These are phyloP conservation scores for Drosophila prostipennis DNA, from an alignment of 2,888 invertebrate genomes.

Conservation along the genomic window DNA sequence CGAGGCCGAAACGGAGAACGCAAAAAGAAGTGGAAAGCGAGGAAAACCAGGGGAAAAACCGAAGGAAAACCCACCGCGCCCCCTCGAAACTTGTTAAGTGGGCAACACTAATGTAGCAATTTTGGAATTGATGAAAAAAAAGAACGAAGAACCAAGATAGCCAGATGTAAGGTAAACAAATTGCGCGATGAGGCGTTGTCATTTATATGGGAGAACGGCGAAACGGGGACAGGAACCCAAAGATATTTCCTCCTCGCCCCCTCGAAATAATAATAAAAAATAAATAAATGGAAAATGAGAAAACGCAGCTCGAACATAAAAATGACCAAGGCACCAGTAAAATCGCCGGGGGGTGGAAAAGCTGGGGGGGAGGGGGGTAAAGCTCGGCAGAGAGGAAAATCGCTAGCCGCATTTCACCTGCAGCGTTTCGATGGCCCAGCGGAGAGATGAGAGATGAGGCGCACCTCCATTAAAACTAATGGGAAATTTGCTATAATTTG, in stretches of 20 bases:
- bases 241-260: conserved; percentile 73
- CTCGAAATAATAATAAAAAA: conserved; percentile 73
- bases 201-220: conserved; percentile 64
- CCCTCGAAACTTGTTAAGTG: conserved; percentile 81
- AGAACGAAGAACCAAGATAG: conserved; percentile 6
- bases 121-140: conserved; percentile 78
- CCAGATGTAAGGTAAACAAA: conserved; percentile 79
- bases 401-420: conserved; percentile 68
- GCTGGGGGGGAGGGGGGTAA: conserved; percentile 18
- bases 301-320: conserved; percentile 62
- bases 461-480: conserved; percentile 78
- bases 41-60: conserved; percentile 16
- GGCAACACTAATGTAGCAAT: conserved; percentile 83
- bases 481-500: conserved; percentile 79
- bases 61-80: conserved; percentile 25
- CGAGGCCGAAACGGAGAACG: conserved; percentile 35
- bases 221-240: conserved; percentile 43
- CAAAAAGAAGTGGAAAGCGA: neutral
- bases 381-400: conserved; percentile 58
- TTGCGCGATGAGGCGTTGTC: conserved; percentile 83
- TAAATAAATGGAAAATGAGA: conserved; percentile 79
- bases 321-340: conserved; percentile 44
- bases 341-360: conserved; percentile 22
- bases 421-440: conserved; percentile 64
- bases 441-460: conserved; percentile 2